A percentile compares a stretch with the other conserved stretches of the same genome.
phyloP scores from a whole-genome alignment of 1,140 invertebrate species.

The Hetaerina americana region DNA sequence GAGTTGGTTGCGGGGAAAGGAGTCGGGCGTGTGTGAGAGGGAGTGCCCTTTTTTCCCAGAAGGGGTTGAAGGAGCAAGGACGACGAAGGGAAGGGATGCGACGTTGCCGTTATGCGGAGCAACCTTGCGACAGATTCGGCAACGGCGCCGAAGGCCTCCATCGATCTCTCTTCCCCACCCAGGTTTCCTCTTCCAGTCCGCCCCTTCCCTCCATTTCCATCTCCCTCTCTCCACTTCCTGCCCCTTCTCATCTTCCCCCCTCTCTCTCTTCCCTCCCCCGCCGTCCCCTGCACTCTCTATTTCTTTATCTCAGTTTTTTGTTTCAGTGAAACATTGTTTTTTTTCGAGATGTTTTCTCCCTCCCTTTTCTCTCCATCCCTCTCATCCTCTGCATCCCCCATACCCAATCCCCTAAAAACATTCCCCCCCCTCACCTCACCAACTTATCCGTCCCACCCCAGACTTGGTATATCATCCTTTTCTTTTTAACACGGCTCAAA shows the following conservation, averaged over 20 bases:
- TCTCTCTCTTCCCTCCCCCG: background rate
- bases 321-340: too few relatives aligned
- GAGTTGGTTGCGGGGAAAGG: too few relatives aligned
- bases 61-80: background rate
- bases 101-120: background rate
- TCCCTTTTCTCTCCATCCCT: background rate
- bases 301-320: background rate
- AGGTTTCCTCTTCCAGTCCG: background rate
- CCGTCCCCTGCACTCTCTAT: background rate
- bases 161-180: background rate
- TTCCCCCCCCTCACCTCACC: background rate
- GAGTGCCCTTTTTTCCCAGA: too few relatives aligned
- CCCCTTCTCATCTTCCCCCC: background rate
- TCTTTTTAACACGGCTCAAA: background rate
- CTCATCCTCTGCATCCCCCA: background rate
- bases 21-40: too few relatives aligned
- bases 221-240: background rate
- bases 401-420: background rate
- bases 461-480: background rate
- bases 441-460: background rate
- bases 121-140: background rate
- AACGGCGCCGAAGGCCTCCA: background rate
- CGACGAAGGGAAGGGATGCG: background rate
- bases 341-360: background rate
- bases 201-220: background rate